Evolutionary conservation across 2,888 invertebrate species (phyloP), one percentile per base, ranked within the genome.

Genomic region (Ommatoiulus sabulosus): DNA sequence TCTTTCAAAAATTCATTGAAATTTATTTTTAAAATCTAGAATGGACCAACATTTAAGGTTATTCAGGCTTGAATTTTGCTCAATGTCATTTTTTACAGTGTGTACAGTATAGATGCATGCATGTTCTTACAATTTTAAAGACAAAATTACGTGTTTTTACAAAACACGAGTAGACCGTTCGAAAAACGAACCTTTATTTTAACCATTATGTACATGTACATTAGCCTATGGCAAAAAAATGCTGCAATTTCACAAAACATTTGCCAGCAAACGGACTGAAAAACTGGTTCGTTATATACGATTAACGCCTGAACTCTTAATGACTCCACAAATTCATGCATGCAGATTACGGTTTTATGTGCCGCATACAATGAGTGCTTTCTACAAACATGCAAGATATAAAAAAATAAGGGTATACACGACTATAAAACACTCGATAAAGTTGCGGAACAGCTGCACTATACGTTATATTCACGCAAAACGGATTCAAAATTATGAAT

Each of bases 401-500:
- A 63, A 63, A 63, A 63, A n/a, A 63, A 63, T n/a, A 63, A 52
- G 52, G 52, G 52, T 15, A 52, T 46, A 8, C 52, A 52, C 52
- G 15, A 63, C 17, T 63, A 63, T 63, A 63, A 63, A 10, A 63
- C 63, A 63, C 63, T 63, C 63, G 63, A 63, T 63, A 63, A 63
- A 63, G n/a, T 63, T n/a, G 63, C 63, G n/a, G 63, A 63, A 63
- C 63, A 63, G 63, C 63, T 63, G 63, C 63, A 63, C 17, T 2
- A 17, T 63, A n/a, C n/a, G n/a, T n/a, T n/a, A n/a, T n/a, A 63
- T n/a, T 63, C n/a, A n/a, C n/a, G 63, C 17, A 17, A n/a, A 63
- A 17, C 17, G 63, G 63, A n/a, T 63, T 63, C 63, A 63, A n/a
- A 63, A 63, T 63, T 63, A n/a, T 63, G 63, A 63, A 63, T 63